Evolutionary conservation across 2,797 vertebrate species (phyloP), one percentile per base, ranked within the genome.

Genomic region (Tympanoctomys barrerae): DNA sequence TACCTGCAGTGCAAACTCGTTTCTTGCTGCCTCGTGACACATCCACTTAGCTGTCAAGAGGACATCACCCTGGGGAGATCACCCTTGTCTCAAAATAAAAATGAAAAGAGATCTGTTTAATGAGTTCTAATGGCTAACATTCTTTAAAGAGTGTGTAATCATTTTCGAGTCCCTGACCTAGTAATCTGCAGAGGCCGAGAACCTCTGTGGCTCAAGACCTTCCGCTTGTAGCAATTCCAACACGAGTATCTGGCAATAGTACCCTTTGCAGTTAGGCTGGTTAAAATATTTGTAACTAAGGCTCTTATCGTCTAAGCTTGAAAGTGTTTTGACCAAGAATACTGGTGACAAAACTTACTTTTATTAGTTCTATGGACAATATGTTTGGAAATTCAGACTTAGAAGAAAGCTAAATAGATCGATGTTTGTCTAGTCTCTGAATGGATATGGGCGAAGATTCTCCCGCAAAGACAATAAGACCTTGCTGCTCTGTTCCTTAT

Each of bases 361-460:
- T 24, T 22, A 89, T 31, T 1, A 80, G 11, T 62, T 86, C 28
- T 89, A 16, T 70, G 31, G 4, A 39, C 31, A 73, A 18, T 0
- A 46, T 62, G 71, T 66, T 75, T 91, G 33, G 16, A 87, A 91
- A 90, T n/a, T 14, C 36, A 85, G 5, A 8, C 28, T 82, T 82
- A 28, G n/a, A 92, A 91, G 24, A 64, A 78, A 95, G 90, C 80
- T 61, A 89, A 91, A 59, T 39, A 42, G 57, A 49, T 73, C 81
- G 1, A 21, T 62, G 81, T 42, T 90, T 91, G 62, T 36, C 52
- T 78, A 52, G 2, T 8, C 28, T 90, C 94, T 68, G 71, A 87
- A 24, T n/a, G 16, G 70, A 77, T 5, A 26, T 79, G 36, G 28
- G 22, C 11, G 21, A 2, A 33, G 22, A 52, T 7, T 90, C 52